Conservation (phyloP, 2,113 vertebrate genomes). For the Petaurus breviceps region DNA sequence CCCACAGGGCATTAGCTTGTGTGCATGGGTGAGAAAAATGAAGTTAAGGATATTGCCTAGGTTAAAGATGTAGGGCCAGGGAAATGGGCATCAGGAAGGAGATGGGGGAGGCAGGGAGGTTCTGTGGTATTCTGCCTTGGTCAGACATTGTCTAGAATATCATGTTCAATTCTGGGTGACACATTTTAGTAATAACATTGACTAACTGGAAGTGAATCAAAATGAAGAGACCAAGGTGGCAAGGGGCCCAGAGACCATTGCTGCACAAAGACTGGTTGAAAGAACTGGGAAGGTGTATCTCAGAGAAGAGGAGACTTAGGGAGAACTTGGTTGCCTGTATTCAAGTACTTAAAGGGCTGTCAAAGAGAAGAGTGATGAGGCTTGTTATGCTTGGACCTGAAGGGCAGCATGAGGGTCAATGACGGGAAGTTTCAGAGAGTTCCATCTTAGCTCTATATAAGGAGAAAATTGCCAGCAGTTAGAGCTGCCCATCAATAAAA, state of each 20-base stretch:
- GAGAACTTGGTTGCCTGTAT: background rate
- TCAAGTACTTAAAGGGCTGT: background rate
- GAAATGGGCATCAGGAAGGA: background rate
- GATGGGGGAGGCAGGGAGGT: background rate
- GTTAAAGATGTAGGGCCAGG: background rate
- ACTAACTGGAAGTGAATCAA: background rate
- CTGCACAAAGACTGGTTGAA: background rate
- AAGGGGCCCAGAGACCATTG: background rate
- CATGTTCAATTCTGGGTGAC: background rate
- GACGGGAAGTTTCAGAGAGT: background rate
- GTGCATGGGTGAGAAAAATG: background rate
- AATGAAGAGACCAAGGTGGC: background rate
- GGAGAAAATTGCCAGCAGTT: background rate
- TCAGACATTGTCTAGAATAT: background rate
- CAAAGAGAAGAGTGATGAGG: background rate
- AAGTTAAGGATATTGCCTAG: background rate
- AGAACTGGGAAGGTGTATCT: background rate
- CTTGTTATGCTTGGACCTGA: background rate
- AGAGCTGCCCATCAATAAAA: background rate
- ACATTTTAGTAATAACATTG: background rate
- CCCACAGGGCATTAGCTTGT: background rate
- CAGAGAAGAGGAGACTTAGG: background rate
- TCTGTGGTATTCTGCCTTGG: background rate
- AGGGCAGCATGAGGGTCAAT: background rate
- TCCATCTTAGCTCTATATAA: background rate